These are phyloP conservation scores for Pholis gunnellus DNA, from an alignment of 2,113 vertebrate species.

Conservation along the genomic window DNA sequence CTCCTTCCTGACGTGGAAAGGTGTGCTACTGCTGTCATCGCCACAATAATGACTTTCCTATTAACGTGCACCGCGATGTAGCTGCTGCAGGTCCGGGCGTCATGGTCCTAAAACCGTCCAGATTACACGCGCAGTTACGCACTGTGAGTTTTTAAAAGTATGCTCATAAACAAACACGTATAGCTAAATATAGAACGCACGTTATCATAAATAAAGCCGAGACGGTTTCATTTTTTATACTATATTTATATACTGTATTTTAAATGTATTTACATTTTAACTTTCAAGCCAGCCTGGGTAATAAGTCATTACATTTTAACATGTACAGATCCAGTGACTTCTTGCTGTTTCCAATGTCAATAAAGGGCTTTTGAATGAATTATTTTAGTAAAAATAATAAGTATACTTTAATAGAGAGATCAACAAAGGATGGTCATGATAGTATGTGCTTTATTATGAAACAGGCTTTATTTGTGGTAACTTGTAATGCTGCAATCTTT, in stretches of 20 bases:
- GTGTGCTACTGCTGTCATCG: slow-evolving; percentile 58
- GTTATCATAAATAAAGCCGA: neutral
- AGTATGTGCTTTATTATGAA: neutral
- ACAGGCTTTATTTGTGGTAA: neutral
- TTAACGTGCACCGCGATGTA: slow-evolving; percentile 54
- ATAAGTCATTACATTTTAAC: neutral
- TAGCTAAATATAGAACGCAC: neutral
- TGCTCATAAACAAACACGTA: neutral
- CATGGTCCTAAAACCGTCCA: slow-evolving; percentile 73
- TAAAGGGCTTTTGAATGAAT: neutral
- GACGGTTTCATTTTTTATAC: too few relatives aligned
- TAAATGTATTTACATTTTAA: too few relatives aligned
- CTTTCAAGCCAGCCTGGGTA: too few relatives aligned
- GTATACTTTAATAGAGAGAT: too few relatives aligned
- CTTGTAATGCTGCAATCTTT: neutral
- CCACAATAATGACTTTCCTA: slow-evolving; percentile 43
- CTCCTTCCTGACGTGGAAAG: slow-evolving; percentile 59
- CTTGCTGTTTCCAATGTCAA: too few relatives aligned
- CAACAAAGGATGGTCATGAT: too few relatives aligned
- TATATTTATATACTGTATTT: neutral
- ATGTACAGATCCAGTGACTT: neutral
- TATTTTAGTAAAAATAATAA: neutral
- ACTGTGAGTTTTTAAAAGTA: neutral
- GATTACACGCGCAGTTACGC: accelerated
- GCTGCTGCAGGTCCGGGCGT: neutral